phyloP scores from a whole-genome alignment of 2,113 vertebrate genomes.

The Oncorhynchus nerka region DNA sequence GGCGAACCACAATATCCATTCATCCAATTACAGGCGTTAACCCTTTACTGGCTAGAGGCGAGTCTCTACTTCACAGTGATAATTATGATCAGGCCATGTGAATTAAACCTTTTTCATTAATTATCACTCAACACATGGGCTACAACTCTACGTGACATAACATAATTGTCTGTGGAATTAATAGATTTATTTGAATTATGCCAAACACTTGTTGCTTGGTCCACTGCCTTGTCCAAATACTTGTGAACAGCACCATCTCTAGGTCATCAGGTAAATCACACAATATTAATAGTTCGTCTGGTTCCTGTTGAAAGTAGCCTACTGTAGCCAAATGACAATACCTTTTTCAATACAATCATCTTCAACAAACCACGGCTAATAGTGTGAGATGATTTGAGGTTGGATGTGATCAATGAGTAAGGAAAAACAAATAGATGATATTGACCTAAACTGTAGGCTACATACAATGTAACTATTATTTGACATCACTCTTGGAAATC shows the following conservation, averaged over 20 bases:
- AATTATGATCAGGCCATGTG: neutral
- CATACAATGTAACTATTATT: neutral
- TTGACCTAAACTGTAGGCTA: neutral
- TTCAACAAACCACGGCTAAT: neutral
- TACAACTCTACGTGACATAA: neutral
- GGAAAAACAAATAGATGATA: neutral
- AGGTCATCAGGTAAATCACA: neutral
- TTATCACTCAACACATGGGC: neutral
- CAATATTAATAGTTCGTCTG: neutral
- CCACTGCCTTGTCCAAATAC: neutral
- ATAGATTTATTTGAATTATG: no score
- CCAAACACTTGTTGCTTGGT: no score
- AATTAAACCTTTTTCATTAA: neutral
- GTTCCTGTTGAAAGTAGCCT: neutral
- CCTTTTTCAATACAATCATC: neutral
- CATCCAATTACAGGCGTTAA: constrained; percentile 76
- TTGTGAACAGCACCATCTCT: neutral
- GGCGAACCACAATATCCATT: constrained; percentile 63
- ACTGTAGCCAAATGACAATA: neutral
- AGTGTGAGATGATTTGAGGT: neutral
- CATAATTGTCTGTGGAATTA: neutral
- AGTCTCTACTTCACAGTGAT: neutral
- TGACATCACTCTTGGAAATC: neutral
- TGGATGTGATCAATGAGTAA: neutral
- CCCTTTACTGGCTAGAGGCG: constrained; percentile 48